These are phyloP conservation scores for Pangasius larnaudii DNA, from an alignment of 2,797 vertebrate genomes.

Conservation along the genomic window DNA sequence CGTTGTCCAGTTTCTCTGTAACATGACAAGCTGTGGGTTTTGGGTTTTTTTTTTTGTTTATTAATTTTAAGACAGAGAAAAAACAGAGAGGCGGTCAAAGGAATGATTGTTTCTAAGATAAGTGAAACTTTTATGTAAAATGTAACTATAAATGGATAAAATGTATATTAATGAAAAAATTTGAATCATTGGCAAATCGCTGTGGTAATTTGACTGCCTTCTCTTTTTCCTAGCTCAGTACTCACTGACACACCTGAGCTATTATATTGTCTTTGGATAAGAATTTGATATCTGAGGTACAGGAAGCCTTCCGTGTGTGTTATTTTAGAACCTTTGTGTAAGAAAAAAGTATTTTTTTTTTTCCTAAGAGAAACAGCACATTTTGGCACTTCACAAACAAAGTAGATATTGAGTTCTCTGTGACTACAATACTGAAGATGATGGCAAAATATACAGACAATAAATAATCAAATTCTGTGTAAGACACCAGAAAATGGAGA, in stretches of 20 bases:
- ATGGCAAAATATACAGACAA: slow-evolving; percentile 49
- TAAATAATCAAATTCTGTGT: slow-evolving; percentile 51
- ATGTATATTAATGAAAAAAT: neutral
- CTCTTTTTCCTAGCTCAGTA: neutral
- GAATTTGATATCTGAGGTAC: slow-evolving; percentile 25
- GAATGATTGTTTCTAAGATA: neutral
- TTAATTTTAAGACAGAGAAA: neutral
- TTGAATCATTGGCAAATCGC: neutral
- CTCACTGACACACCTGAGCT: slow-evolving; percentile 14
- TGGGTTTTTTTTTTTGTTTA: neutral
- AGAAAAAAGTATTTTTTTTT: neutral
- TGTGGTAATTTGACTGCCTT: neutral
- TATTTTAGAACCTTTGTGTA: slow-evolving; percentile 34
- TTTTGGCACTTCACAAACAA: slow-evolving; percentile 19
- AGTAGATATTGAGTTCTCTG: slow-evolving; percentile 1
- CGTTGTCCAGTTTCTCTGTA: neutral
- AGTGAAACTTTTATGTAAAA: no score
- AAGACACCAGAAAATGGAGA: neutral
- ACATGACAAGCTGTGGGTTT: neutral
- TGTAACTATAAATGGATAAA: neutral
- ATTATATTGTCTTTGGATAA: neutral
- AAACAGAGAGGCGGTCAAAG: neutral
- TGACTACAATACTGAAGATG: slow-evolving; percentile 45
- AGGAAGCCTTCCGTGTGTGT: slow-evolving; percentile 33
- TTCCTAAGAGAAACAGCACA: neutral